These are phyloP conservation scores for Petroica traversi DNA, from an alignment of 2,113 vertebrate genomes.

Conservation along the genomic window DNA sequence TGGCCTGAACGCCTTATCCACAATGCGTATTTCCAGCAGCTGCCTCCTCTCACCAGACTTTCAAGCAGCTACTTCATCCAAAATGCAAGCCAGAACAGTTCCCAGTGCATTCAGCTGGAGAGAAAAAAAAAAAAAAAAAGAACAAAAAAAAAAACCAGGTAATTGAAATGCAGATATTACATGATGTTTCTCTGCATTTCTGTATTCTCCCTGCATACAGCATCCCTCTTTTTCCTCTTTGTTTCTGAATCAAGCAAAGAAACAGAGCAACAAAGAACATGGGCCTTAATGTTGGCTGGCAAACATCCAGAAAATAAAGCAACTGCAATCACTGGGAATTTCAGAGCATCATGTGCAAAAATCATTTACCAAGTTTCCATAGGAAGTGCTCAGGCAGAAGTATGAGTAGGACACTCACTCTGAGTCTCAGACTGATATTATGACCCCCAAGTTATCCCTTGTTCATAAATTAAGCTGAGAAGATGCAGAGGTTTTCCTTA, in stretches of 20 bases:
- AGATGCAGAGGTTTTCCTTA: neutral
- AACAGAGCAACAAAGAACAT: neutral
- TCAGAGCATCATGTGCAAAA: neutral
- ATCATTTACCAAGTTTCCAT: neutral
- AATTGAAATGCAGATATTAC: conserved; percentile 5
- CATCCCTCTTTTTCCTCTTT: neutral
- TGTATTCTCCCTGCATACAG: neutral
- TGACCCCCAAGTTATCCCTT: neutral
- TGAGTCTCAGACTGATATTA: neutral
- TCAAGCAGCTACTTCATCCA: neutral
- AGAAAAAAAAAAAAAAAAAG: neutral
- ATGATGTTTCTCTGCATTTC: neutral
- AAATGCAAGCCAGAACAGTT: neutral
- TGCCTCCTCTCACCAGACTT: neutral
- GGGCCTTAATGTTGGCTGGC: neutral
- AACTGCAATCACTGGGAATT: neutral
- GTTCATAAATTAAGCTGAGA: neutral
- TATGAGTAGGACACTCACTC: neutral
- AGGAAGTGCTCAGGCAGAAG: neutral
- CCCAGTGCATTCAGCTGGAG: neutral
- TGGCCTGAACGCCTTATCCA: neutral
- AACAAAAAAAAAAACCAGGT: neutral
- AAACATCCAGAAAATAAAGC: neutral
- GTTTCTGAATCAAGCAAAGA: neutral
- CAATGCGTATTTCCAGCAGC: neutral